Conservation (phyloP, 1,140 invertebrate species). For the Nymphalis io region DNA sequence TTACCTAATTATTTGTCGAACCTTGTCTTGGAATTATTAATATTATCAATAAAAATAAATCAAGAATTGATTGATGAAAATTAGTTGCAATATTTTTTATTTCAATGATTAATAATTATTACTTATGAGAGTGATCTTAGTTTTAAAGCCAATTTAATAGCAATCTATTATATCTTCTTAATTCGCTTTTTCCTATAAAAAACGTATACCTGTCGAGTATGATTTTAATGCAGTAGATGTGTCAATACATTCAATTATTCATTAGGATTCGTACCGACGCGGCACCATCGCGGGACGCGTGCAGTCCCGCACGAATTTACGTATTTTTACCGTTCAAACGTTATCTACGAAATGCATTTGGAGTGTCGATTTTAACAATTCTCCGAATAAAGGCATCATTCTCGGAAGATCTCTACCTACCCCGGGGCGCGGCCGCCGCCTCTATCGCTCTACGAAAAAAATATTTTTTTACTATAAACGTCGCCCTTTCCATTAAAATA, state of each 20-base stretch:
- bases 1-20: no score
- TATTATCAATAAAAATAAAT: no score
- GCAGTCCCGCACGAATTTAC: constrained; percentile 33
- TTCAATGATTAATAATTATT: no score
- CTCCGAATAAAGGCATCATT: constrained; percentile 35
- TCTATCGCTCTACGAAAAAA: constrained; percentile 17
- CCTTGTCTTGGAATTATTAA: no score
- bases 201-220: no score
- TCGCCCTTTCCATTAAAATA: constrained; percentile 18
- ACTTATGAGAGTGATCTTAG: no score
- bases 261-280: constrained; percentile 6
- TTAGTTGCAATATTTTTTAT: no score
- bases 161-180: no score
- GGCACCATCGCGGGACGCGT: constrained; percentile 27
- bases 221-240: not conserved
- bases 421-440: constrained; percentile 12
- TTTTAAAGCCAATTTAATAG: no score
- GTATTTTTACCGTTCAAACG: constrained; percentile 31
- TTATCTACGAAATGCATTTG: constrained; percentile 38
- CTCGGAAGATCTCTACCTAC: constrained; percentile 36
- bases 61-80: no score
- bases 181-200: no score
- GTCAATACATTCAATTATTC: not conserved
- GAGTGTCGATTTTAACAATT: constrained; percentile 39
- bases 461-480: constrained; percentile 15